Evolutionary conservation across 1,140 invertebrate genomes (phyloP).

Genomic region (Philotrypesis tridentata): DNA sequence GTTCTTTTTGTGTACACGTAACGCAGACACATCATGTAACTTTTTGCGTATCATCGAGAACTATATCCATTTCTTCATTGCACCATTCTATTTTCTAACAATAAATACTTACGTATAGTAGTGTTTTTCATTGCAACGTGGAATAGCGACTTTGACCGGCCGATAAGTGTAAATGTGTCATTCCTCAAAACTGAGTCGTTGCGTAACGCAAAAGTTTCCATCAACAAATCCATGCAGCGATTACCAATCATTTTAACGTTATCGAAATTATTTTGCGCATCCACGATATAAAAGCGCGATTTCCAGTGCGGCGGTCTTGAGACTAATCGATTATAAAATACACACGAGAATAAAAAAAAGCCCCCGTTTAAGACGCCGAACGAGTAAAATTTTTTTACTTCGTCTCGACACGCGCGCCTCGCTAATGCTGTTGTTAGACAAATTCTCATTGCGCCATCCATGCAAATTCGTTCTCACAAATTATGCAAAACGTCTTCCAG

Average conservation of each 20-base stretch:
- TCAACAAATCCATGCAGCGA: no score
- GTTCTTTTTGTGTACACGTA: no score
- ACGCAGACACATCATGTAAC: no score
- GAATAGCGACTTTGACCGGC: neutral
- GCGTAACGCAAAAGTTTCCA: neutral
- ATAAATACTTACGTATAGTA: no score
- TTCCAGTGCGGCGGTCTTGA: neutral
- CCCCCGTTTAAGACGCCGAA: no score
- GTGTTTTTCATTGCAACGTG: neutral
- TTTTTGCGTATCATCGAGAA: no score
- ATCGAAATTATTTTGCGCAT: neutral
- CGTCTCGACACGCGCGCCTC: neutral
- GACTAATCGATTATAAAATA: neutral
- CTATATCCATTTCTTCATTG: no score
- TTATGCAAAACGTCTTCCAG: slow-evolving; percentile 17
- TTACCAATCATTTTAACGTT: neutral
- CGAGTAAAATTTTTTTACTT: no score
- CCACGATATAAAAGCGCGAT: neutral
- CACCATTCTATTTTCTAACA: no score
- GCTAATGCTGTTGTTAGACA: neutral
- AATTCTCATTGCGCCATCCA: neutral
- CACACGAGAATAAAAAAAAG: neutral
- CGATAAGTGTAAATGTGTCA: neutral
- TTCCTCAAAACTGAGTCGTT: neutral
- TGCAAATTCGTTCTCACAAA: slow-evolving; percentile 15